Base-by-base conservation (phyloP, 2,888 invertebrate species). In the Elmis aenea region DNA sequence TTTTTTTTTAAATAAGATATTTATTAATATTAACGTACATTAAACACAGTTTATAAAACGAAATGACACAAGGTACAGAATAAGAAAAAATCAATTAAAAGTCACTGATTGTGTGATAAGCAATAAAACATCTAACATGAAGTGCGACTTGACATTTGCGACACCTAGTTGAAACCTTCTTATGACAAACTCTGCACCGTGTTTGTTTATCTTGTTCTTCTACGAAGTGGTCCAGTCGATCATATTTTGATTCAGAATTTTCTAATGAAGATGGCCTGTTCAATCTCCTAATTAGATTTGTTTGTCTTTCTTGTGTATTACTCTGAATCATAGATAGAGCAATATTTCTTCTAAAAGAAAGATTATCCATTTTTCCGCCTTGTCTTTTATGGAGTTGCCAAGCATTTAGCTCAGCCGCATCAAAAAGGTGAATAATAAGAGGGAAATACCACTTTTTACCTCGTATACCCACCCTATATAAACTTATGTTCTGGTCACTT, bases 91-190 rank as follows among this genome's bases (percentile, higher is more conserved):
- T n/a, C n/a, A n/a, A n/a, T n/a, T n/a, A n/a, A n/a, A n/a, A n/a
- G n/a, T n/a, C n/a, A n/a, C n/a, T n/a, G n/a, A n/a, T 25, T 29
- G 29, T 22, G 30, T 48, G 50, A 26, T 47, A 50, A 15, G 36
- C 11, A 8, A 49, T 24, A 38, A 51, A 50, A 38, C 45, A 48
- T 28, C 44, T 40, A 10, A 51, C 46, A 38, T 50, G 48, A 25
- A 50, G 26, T 5, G 45, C 48, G 5, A 46, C 35, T 13, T 46
- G 36, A 35, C 48, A 47, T 40, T 51, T 51, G 32, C 33, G 22
- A 31, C 50, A 51, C 10, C 50, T 26, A 3, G 50, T 51, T 18
- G 45, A 46, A 6, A 46, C 47, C 31, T 46, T 48, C 29, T 39
- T 39, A 20, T 51, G 46, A 24, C 48, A 51, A 10, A 38, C 26